Conservation (phyloP, 2,888 invertebrate genomes). For the Drosophila hamatofila region DNA sequence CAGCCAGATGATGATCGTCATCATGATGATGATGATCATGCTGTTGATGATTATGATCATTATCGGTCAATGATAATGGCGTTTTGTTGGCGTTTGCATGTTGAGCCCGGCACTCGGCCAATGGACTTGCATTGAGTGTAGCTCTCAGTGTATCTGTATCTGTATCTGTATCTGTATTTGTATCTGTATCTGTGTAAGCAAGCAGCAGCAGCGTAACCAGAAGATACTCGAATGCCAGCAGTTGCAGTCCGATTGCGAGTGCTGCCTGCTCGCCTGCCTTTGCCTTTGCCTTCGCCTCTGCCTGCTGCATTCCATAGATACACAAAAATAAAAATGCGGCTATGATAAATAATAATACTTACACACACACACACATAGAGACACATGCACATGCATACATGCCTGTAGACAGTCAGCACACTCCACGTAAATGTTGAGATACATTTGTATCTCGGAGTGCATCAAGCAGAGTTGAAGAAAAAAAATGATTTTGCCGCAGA, state of each 20-base stretch:
- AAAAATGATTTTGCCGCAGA: constrained; percentile 36
- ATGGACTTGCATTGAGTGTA: constrained; percentile 44
- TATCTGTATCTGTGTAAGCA: constrained; percentile 6
- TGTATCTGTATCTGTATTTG: constrained; percentile 8
- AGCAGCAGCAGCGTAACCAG: constrained; percentile 38
- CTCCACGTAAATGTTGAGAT: constrained; percentile 58
- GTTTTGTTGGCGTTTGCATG: constrained; percentile 68
- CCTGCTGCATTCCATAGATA: constrained; percentile 78
- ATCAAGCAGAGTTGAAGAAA: constrained; percentile 20
- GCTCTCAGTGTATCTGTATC: constrained; percentile 22
- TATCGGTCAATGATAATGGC: constrained; percentile 68
- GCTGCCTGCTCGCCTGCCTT: constrained; percentile 25
- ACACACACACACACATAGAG: constrained; percentile 25
- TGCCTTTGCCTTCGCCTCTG: constrained; percentile 21
- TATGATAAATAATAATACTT: constrained; percentile 78
- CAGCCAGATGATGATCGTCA: constrained; percentile 20
- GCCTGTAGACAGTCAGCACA: constrained; percentile 36
- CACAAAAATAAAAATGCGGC: constrained; percentile 82
- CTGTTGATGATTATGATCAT: constrained; percentile 47
- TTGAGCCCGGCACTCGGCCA: constrained; percentile 44
- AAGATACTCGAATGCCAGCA: constrained; percentile 70
- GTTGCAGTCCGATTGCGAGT: constrained; percentile 38
- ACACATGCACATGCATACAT: constrained; percentile 14
- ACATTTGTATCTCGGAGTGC: constrained; percentile 61
- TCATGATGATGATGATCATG: constrained; percentile 43